phyloP scores from a whole-genome alignment of 2,888 invertebrate species.

The Helleia helle region DNA sequence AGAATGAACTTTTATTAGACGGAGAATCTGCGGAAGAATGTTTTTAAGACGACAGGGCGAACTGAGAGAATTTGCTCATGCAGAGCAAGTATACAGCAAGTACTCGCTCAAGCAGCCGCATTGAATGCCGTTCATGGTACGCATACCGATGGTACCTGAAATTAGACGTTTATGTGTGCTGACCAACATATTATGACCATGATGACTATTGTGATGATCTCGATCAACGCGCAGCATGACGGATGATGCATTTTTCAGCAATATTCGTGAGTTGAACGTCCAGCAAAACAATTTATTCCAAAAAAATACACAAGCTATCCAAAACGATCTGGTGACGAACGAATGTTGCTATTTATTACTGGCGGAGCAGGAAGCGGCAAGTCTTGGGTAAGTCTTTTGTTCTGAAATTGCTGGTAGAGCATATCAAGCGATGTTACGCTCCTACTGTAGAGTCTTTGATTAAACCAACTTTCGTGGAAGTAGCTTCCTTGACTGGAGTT shows the following conservation, averaged over 20 bases:
- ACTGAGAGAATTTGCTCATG: no score
- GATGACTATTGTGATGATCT: constrained; percentile 16
- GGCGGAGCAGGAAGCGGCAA: constrained; percentile 26
- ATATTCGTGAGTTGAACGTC: constrained; percentile 19
- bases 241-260: constrained; percentile 17
- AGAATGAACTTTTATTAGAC: no score
- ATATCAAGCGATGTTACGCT: constrained; percentile 22
- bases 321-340: not conserved
- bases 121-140: constrained; percentile 18
- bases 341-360: constrained; percentile 21
- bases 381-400: no score
- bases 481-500: not conserved
- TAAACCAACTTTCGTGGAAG: constrained; percentile 6
- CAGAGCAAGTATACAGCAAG: no score
- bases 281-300: constrained; percentile 6
- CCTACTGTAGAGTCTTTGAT: constrained; percentile 18
- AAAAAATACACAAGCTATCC: not conserved
- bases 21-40: no score
- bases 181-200: constrained; percentile 16
- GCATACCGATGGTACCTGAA: constrained; percentile 1
- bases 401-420: constrained; percentile 26
- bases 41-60: no score
- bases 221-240: constrained; percentile 13
- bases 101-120: no score
- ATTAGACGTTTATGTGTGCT: constrained; percentile 13